phyloP scores from a whole-genome alignment of 2,888 invertebrate species.

The Philhelius pedissequus region DNA sequence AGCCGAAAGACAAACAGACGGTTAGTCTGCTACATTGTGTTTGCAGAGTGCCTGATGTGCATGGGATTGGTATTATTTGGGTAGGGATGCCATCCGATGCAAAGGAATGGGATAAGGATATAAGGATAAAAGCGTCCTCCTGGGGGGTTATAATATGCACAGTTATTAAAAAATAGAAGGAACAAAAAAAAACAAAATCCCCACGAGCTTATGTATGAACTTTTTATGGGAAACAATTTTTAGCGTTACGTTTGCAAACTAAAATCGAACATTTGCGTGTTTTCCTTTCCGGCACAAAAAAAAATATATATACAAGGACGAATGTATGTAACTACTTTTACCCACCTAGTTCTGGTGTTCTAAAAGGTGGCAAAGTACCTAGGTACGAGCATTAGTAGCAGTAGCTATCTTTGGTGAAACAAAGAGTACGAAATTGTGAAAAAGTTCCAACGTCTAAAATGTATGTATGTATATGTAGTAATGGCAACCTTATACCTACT shows the following conservation, averaged over 20 bases:
- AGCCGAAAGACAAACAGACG: conserved; percentile 57
- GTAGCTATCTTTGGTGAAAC: conserved; percentile 10
- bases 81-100: neutral
- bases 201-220: conserved; percentile 24
- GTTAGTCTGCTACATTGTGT: conserved; percentile 46
- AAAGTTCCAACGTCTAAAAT: neutral
- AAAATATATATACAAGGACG: neutral
- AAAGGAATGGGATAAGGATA: neutral
- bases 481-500: neutral
- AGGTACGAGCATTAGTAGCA: neutral
- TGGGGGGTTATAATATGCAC: conserved; percentile 30
- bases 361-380: neutral
- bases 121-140: conserved; percentile 19
- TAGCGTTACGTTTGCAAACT: conserved; percentile 24
- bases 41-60: conserved; percentile 16
- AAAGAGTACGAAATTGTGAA: neutral
- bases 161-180: conserved; percentile 52
- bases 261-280: conserved; percentile 30
- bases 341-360: neutral
- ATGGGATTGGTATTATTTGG: neutral
- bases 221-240: conserved; percentile 22
- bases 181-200: conserved; percentile 40
- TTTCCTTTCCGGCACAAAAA: conserved; percentile 13
- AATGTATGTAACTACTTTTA: neutral
- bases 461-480: neutral